Evolutionary conservation across 30 jellyfish, hydroid and myxozoan species (phyloP).

Genomic region (Aurelia coerulea): DNA sequence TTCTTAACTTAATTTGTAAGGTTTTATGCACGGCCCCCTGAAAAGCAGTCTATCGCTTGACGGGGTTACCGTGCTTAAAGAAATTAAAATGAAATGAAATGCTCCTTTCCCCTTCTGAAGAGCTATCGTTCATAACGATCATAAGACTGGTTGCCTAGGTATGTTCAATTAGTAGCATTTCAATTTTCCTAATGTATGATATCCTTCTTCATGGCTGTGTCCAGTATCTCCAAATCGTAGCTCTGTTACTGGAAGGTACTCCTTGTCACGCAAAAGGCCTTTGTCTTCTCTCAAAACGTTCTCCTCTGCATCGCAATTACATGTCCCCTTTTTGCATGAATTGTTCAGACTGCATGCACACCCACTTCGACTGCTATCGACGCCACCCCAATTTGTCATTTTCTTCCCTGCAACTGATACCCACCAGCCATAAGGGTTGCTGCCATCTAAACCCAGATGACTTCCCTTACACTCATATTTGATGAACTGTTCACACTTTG

Average conservation of each 20-base stretch:
- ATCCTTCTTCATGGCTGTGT: conserved; percentile 10
- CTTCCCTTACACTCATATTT: conserved; percentile 31
- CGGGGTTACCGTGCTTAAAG: no score
- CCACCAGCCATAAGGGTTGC: conserved; percentile 32
- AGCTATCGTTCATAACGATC: no score
- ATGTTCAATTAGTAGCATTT: background rate
- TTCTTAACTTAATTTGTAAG: no score
- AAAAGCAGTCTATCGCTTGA: no score
- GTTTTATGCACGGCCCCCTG: no score
- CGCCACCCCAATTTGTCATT: conserved; percentile 49
- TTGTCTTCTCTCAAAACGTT: conserved; percentile 7
- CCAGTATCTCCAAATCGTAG: conserved; percentile 64
- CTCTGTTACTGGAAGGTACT: conserved; percentile 44
- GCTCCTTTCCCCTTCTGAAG: no score
- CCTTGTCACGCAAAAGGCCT: conserved; percentile 25
- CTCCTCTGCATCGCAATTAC: conserved; percentile 45
- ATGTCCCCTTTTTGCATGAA: background rate
- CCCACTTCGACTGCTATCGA: conserved; percentile 3
- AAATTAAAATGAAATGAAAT: no score
- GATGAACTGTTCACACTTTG: conserved; percentile 10
- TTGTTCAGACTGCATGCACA: conserved; percentile 30
- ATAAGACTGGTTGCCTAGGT: no score
- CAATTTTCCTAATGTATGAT: conserved; percentile 27
- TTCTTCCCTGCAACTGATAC: conserved; percentile 24
- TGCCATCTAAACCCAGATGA: background rate